Evolutionary conservation across 2,888 invertebrate species (phyloP).

Genomic region (Cephus pygmeus): DNA sequence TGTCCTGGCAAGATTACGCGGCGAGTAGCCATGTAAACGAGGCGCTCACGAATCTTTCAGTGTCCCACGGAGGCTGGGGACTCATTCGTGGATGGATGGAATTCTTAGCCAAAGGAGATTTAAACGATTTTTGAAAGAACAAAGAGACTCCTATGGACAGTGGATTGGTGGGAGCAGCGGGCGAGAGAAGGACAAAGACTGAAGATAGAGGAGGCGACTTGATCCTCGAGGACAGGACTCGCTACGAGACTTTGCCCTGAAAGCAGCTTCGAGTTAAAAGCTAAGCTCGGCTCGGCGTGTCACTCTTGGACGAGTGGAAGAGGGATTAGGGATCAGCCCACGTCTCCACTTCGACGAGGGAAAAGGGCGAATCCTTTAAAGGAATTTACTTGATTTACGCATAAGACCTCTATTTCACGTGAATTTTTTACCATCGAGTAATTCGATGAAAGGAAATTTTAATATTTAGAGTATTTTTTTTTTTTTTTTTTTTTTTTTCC

Average conservation of each 20-base stretch:
- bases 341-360: constrained; percentile 1
- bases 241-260: constrained; percentile 36
- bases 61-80: neutral
- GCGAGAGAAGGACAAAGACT: constrained; percentile 14
- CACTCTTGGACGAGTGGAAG: constrained; percentile 38
- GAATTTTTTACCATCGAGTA: neutral
- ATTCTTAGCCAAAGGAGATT: neutral
- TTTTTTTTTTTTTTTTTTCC: neutral
- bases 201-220: constrained; percentile 30
- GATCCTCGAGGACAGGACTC: constrained; percentile 45
- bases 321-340: constrained; percentile 37
- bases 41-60: neutral
- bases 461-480: neutral
- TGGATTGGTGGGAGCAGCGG: neutral
- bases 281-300: constrained; percentile 46
- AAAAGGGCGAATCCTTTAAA: neutral
- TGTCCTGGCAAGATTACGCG: constrained; percentile 1
- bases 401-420: neutral
- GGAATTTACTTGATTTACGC: neutral
- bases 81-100: neutral
- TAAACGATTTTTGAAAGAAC: constrained; percentile 6
- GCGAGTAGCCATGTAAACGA: constrained; percentile 4
- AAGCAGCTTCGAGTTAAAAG: constrained; percentile 51
- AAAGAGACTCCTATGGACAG: neutral
- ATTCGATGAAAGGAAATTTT: neutral